Conservation (phyloP, 2,888 invertebrate species). For the Yponomeuta cagnagella region DNA sequence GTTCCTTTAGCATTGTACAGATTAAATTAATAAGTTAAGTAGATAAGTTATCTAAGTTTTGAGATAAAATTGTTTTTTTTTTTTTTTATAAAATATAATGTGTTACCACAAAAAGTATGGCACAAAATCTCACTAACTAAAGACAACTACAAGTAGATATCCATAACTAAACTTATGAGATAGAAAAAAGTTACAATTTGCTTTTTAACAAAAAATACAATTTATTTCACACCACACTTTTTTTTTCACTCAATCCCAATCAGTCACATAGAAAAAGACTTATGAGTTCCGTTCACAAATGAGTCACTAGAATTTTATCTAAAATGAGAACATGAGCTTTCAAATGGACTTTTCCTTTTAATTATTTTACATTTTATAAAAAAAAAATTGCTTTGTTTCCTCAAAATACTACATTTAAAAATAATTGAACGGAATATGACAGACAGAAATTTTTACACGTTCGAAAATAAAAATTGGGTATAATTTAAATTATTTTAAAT, state of each 20-base stretch:
- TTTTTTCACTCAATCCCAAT: neutral
- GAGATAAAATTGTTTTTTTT: neutral
- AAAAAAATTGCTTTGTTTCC: too few species aligned
- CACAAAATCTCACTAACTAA: neutral
- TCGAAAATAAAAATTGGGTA: too few species aligned
- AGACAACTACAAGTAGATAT: neutral
- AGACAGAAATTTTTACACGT: too few species aligned
- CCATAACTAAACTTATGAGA: neutral
- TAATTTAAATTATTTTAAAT: too few species aligned
- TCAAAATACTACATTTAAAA: too few species aligned
- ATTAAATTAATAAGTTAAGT: neutral
- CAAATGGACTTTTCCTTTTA: neutral
- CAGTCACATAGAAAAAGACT: neutral
- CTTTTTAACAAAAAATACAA: slow-evolving; percentile 19
- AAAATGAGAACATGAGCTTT: neutral
- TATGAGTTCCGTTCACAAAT: too few species aligned
- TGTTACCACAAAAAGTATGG: neutral
- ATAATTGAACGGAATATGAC: too few species aligned
- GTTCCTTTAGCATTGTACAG: too few species aligned
- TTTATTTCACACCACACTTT: slow-evolving; percentile 18
- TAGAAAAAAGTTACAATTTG: neutral
- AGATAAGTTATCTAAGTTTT: neutral
- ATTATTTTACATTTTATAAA: neutral
- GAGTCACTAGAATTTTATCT: neutral
- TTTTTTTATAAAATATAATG: too few species aligned